Base-by-base conservation (phyloP, 2,797 vertebrate genomes). In the Phoebastria nigripes region DNA sequence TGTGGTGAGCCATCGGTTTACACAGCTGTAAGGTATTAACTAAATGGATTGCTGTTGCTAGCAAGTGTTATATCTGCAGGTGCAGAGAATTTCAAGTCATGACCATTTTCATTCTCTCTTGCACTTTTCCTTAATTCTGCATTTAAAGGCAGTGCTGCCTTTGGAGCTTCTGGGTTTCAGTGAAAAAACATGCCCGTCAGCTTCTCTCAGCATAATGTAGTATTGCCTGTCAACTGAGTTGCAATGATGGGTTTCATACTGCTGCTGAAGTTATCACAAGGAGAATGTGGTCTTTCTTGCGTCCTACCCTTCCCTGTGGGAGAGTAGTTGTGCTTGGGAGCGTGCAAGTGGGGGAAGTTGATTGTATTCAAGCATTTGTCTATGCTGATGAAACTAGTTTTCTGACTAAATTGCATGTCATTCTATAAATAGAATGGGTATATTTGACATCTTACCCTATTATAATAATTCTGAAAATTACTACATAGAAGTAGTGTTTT, bases 381-480 rank as follows among this genome's bases (percentile, higher is more conserved):
- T 84, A 17, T 67, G 72, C 73, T 88, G 92, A 81, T 94, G 88
- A 67, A 95, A 59, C 74, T 79, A 72, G 80, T 83, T 96, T 96
- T 92, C 82, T 89, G 72, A 76, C 89, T 92, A 67, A 92, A 92
- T 78, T 94, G 52, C 69, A 15, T 78, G 52, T 54, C 15, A 6
- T 77, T 77, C 93, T 89, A 61, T 89, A 92, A 93, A 94, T 85
- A 92, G 95, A 73, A 66, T 9, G 63, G n/a, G 15, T 83, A 29
- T 92, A 44, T 87, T 93, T 83, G 91, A 94, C 73, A 65, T 91
- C 91, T 91, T 94, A 74, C 82, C 58, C 82, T 87, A 51, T 74
- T 91, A 80, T 69, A 91, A 88, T 41, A 82, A 81, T 72, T 83
- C 77, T 86, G 87, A 61, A 94, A 97, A 95, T 95, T 91, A 47